Evolutionary conservation across 2,888 invertebrate genomes (phyloP).

Genomic region (Scelioninae gen. 2): DNA sequence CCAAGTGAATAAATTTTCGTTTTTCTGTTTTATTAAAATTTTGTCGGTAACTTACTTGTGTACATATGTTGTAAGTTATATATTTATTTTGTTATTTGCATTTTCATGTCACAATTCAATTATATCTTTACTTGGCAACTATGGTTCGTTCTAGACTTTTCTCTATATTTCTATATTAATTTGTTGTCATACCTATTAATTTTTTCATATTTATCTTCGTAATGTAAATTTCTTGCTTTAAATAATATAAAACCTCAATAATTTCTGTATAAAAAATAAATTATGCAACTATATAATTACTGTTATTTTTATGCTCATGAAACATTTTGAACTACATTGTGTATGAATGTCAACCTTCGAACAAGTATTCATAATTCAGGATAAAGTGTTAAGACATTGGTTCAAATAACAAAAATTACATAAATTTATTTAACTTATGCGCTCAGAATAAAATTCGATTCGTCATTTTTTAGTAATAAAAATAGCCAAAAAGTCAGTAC

Average conservation of each 20-base stretch:
- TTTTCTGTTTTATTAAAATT: slow-evolving; percentile 7
- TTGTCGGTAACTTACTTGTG: slow-evolving; percentile 21
- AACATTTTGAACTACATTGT: too few relatives aligned
- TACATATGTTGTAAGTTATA: slow-evolving; percentile 25
- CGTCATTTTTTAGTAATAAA: too few relatives aligned
- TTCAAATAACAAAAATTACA: slow-evolving; percentile 9
- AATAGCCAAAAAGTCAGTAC: too few relatives aligned
- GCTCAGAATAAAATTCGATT: too few relatives aligned
- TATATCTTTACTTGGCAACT: slow-evolving; percentile 34
- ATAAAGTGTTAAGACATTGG: not conserved
- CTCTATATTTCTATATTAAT: slow-evolving; percentile 50
- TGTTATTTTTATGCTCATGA: too few relatives aligned
- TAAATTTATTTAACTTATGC: too few relatives aligned
- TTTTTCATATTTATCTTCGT: too few relatives aligned
- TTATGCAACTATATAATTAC: too few relatives aligned
- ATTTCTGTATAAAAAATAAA: too few relatives aligned
- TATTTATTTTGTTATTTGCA: slow-evolving; percentile 28
- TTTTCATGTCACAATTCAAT: slow-evolving; percentile 18
- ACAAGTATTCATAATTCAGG: slow-evolving; percentile 25
- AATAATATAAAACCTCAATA: too few relatives aligned
- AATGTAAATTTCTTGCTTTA: too few relatives aligned
- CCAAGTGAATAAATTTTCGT: slow-evolving; percentile 22
- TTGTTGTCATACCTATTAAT: slow-evolving; percentile 41
- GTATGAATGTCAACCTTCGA: not conserved
- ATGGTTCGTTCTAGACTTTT: slow-evolving; percentile 38